Conservation (phyloP, 2,888 invertebrate genomes). For the Tethea ocularis region DNA sequence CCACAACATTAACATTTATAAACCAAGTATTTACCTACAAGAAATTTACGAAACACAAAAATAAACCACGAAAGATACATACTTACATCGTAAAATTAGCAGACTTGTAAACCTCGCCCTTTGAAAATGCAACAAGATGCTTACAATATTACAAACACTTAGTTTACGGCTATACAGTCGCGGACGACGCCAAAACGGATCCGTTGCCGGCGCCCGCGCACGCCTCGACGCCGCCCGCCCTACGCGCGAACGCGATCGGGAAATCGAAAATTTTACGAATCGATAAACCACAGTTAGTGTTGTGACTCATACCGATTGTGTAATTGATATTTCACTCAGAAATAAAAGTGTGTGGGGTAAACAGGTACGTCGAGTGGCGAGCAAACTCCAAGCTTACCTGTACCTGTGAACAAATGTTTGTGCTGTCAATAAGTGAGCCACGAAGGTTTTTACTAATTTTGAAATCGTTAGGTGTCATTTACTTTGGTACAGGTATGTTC, state of each 20-base stretch:
- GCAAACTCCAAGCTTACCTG: slow-evolving; percentile 37
- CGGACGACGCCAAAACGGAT: slow-evolving; percentile 64
- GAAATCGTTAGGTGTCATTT: slow-evolving; percentile 31
- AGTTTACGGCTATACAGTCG: slow-evolving; percentile 56
- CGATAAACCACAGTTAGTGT: slow-evolving; percentile 23
- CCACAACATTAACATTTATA: too few species aligned
- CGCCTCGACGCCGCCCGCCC: slow-evolving; percentile 79
- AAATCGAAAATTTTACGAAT: slow-evolving; percentile 20
- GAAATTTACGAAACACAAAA: not conserved
- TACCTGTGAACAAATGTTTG: slow-evolving; percentile 65
- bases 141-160: slow-evolving; percentile 64
- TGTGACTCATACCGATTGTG: slow-evolving; percentile 29
- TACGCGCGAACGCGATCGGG: slow-evolving; percentile 31
- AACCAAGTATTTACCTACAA: too few species aligned
- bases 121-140: slow-evolving; percentile 56
- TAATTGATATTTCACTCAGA: slow-evolving; percentile 27
- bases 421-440: slow-evolving; percentile 61
- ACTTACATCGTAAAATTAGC: slow-evolving; percentile 14
- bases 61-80: slow-evolving; percentile 10
- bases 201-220: slow-evolving; percentile 74
- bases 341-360: slow-evolving; percentile 41
- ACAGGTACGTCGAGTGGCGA: slow-evolving; percentile 39
- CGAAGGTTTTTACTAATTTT: slow-evolving; percentile 45
- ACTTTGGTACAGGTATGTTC: slow-evolving; percentile 45
- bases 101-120: slow-evolving; percentile 37